A percentile compares a stretch with the other conserved stretches of the same genome.
These are phyloP conservation scores for Tachypleus tridentatus DNA, from an alignment of 1,140 invertebrate genomes.

Conservation along the genomic window DNA sequence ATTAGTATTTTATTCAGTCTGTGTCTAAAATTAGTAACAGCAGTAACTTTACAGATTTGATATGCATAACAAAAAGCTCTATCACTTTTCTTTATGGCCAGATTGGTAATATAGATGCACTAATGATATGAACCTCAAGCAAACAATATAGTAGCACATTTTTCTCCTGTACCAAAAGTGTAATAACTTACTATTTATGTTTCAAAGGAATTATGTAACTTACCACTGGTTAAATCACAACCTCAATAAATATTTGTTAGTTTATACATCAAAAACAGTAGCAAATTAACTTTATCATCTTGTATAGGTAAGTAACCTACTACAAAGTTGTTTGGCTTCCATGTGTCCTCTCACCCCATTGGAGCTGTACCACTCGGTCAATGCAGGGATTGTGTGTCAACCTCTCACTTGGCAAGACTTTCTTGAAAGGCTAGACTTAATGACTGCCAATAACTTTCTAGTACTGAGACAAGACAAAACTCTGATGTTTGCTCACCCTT, in stretches of 20 bases:
- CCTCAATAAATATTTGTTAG: background rate
- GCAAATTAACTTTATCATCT: slow-evolving; percentile 21
- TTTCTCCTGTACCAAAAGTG: too few relatives aligned
- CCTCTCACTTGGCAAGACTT: slow-evolving; percentile 76
- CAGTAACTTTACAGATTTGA: too few relatives aligned
- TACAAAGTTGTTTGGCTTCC: slow-evolving; percentile 79
- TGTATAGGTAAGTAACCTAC: slow-evolving; percentile 42
- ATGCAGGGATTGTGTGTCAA: slow-evolving; percentile 61
- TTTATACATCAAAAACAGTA: background rate
- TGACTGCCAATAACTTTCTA: slow-evolving; percentile 57
- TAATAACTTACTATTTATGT: too few relatives aligned
- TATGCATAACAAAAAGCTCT: too few relatives aligned
- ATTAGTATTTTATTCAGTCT: background rate
- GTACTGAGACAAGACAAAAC: slow-evolving; percentile 80
- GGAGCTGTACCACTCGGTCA: slow-evolving; percentile 88
- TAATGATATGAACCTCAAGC: too few relatives aligned
- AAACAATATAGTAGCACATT: too few relatives aligned
- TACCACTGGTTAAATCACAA: too few relatives aligned
- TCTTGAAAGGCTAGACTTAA: slow-evolving; percentile 62
- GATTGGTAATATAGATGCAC: too few relatives aligned
- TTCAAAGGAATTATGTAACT: too few relatives aligned
- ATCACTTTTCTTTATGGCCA: too few relatives aligned
- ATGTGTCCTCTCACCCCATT: slow-evolving; percentile 76
- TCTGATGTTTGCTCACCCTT: slow-evolving; percentile 93
- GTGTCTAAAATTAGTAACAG: too few relatives aligned